A percentile compares a stretch with the other conserved stretches of the same genome.
These are phyloP conservation scores for Campaea margaritaria DNA, from an alignment of 2,888 invertebrate genomes.

Conservation along the genomic window DNA sequence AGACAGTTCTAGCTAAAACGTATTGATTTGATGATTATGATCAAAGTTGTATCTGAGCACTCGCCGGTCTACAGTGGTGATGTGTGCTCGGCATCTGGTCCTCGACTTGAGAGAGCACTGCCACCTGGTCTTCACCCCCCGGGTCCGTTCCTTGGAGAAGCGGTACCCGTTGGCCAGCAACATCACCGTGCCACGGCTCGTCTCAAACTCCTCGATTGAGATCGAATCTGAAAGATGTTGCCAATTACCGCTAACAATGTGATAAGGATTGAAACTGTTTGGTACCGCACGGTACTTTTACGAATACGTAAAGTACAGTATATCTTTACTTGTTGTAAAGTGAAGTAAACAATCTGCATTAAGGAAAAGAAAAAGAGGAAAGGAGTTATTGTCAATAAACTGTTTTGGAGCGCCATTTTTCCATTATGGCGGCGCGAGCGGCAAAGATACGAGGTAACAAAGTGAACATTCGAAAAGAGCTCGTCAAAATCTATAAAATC, in stretches of 20 bases:
- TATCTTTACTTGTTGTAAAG: too few relatives aligned
- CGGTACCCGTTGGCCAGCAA: conserved; percentile 48
- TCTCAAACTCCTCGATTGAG: conserved; percentile 39
- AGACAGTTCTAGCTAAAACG: background rate
- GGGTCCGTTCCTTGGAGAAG: conserved; percentile 51
- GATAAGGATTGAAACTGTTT: background rate
- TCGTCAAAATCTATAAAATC: too few relatives aligned
- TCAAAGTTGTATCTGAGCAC: conserved; percentile 40
- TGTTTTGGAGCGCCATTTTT: too few relatives aligned
- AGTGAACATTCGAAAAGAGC: too few relatives aligned
- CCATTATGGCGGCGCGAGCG: too few relatives aligned
- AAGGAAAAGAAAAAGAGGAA: too few relatives aligned
- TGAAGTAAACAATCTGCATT: too few relatives aligned
- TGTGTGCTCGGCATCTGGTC: conserved; percentile 48
- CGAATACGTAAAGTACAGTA: too few relatives aligned
- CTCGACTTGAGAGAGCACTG: conserved; percentile 43
- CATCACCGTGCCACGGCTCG: conserved; percentile 48
- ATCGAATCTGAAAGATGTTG: conserved; percentile 28
- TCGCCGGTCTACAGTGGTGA: conserved; percentile 43
- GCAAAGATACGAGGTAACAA: too few relatives aligned
- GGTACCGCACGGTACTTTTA: too few relatives aligned
- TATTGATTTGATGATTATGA: conserved; percentile 41
- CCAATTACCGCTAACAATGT: background rate
- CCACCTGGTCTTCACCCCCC: conserved; percentile 44
- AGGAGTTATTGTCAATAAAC: too few relatives aligned